Evolutionary conservation across 2,888 invertebrate species (phyloP), one percentile per base, ranked within the genome.

Genomic region (Phalera bucephala): DNA sequence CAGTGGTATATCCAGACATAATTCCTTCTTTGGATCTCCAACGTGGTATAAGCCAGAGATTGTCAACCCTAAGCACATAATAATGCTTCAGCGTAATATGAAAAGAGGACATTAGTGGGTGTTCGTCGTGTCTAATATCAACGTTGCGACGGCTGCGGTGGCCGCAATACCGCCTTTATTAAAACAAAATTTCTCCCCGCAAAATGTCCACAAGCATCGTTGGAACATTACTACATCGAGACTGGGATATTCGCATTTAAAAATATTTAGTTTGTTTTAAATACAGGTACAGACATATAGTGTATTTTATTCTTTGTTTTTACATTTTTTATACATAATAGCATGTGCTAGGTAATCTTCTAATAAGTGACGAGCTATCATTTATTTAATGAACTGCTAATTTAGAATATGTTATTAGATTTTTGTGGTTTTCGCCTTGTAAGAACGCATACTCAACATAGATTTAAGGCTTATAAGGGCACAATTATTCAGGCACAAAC

Each of bases 171-270:
- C 64, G 75, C 84, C 80, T 87, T 87, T 87, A 87, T 88, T 87
- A 87, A 87, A 88, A 86, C 86, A 83, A 83, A 86, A 86, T 86
- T 82, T 84, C 78, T 71, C 65, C 68, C 86, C 87, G 49, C 86
- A 81, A 79, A 85, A 76, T 71, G 77, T 78, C 82, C 84, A 69
- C 83, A 79, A 76, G 57, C 72, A 64, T 56, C 68, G 70, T 69
- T 55, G 65, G 66, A 60, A 65, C 56, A 23, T 11, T 1, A 26
- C 26, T 45, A 54, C 50, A 41, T 42, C 45, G 58, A 52, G 52
- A 55, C 52, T 54, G 53, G 52, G 52, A 55, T 49, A 56, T 56
- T 53, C 50, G 59, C 60, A 14, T 66, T 66, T 61, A 63, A 65
- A 64, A n/a, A n/a, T n/a, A n/a, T n/a, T n/a, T n/a, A n/a, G n/a